Conservation (phyloP, 35 echinoderm and acorn worm species). For the Heliocidaris erythrogramma region DNA sequence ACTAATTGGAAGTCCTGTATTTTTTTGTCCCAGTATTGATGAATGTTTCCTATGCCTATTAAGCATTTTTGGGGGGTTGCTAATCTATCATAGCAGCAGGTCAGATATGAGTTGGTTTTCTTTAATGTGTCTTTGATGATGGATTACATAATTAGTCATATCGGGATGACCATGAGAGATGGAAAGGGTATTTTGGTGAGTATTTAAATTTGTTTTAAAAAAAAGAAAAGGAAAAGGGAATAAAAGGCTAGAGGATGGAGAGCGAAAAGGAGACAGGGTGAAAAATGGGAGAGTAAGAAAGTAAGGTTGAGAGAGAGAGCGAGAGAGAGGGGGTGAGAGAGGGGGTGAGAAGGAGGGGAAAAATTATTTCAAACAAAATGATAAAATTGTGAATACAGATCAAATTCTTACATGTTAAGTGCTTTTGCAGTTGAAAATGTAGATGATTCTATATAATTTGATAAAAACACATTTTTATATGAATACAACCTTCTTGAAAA, state of each 20-base stretch:
- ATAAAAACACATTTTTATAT: too few species aligned
- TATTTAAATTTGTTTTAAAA: background rate
- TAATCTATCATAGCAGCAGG: background rate
- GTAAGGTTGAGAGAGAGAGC: background rate
- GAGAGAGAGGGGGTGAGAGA: background rate
- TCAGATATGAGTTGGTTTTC: background rate
- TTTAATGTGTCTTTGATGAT: background rate
- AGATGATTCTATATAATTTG: too few species aligned
- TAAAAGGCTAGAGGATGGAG: background rate
- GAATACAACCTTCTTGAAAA: too few species aligned
- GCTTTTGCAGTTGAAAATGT: too few species aligned
- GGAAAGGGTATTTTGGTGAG: background rate
- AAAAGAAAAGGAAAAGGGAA: background rate
- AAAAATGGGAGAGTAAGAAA: background rate
- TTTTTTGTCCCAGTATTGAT: background rate
- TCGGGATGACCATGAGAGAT: too few species aligned
- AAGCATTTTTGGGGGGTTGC: background rate
- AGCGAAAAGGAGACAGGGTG: background rate
- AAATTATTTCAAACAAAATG: background rate
- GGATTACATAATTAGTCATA: background rate
- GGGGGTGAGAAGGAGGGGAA: background rate
- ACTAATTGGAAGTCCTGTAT: background rate
- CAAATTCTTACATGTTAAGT: too few species aligned
- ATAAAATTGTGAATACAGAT: too few species aligned
- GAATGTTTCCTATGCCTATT: background rate